A percentile compares a stretch with the other conserved stretches of the same genome.
phyloP scores from a whole-genome alignment of 1,140 invertebrate species.

The Ips nitidus region DNA sequence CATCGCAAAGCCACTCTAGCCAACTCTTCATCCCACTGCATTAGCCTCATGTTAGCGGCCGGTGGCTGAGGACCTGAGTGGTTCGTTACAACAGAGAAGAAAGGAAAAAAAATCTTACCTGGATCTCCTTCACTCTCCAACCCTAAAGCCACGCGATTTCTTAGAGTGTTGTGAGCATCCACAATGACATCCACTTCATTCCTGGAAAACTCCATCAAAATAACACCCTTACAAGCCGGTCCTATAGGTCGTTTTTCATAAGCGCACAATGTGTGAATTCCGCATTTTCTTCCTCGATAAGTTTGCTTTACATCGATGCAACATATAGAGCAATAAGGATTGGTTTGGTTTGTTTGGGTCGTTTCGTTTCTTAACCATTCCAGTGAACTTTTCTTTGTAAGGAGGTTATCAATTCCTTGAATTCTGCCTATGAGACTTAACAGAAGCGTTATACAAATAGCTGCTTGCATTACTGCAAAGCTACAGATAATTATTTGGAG shows the following conservation, averaged over 20 bases:
- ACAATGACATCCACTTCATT: slow-evolving; percentile 45
- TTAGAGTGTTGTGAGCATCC: slow-evolving; percentile 55
- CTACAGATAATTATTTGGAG: too few relatives aligned
- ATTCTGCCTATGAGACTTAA: background rate
- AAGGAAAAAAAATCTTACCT: slow-evolving; percentile 29
- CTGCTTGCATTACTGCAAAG: too few relatives aligned
- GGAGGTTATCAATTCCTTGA: background rate
- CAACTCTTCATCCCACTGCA: slow-evolving; percentile 65
- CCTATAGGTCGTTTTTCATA: slow-evolving; percentile 35
- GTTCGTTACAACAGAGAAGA: background rate
- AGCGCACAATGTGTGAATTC: slow-evolving; percentile 44
- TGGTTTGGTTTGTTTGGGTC: slow-evolving; percentile 1
- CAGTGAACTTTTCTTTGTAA: slow-evolving; percentile 19
- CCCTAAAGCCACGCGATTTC: slow-evolving; percentile 54
- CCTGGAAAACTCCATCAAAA: slow-evolving; percentile 40
- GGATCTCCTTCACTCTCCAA: slow-evolving; percentile 53
- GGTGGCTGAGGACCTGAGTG: slow-evolving; percentile 54
- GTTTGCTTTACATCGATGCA: slow-evolving; percentile 36
- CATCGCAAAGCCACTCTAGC: slow-evolving; percentile 62
- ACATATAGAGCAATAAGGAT: slow-evolving; percentile 43
- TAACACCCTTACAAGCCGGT: slow-evolving; percentile 43
- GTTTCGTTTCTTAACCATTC: slow-evolving; percentile 20
- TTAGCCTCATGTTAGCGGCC: slow-evolving; percentile 58
- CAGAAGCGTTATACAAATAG: background rate
- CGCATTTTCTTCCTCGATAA: slow-evolving; percentile 40